Conservation (phyloP, 2,888 invertebrate genomes). For the Lamellibrachia columna region DNA sequence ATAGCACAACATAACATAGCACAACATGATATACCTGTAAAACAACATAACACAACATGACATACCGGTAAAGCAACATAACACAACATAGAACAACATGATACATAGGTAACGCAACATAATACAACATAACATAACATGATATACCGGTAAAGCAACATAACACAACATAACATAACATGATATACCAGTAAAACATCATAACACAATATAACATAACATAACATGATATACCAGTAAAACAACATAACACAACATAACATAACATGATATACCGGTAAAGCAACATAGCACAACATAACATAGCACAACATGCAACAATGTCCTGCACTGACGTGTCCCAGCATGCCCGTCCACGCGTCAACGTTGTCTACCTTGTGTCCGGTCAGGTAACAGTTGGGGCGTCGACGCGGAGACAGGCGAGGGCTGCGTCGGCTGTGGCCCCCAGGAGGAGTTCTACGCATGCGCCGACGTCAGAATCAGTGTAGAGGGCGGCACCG, state of each 20-base stretch:
- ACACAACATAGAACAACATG: background rate
- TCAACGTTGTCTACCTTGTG: background rate
- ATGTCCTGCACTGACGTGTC: background rate
- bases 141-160: too few relatives aligned
- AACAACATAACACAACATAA: too few relatives aligned
- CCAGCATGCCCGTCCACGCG: background rate
- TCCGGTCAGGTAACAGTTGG: constrained; percentile 29
- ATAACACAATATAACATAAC: too few relatives aligned
- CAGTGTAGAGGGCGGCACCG: background rate
- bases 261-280: too few relatives aligned
- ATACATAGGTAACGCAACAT: background rate
- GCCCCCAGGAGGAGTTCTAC: constrained; percentile 25
- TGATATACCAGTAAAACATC: background rate
- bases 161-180: background rate
- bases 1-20: too few relatives aligned
- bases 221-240: too few relatives aligned
- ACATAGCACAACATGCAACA: too few relatives aligned
- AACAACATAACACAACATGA: background rate
- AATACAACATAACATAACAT: background rate
- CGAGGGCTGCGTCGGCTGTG: constrained; percentile 22
- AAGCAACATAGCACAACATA: too few relatives aligned
- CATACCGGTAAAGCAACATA: too few relatives aligned
- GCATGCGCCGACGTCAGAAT: constrained; percentile 24
- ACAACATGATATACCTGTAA: background rate
- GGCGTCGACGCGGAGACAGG: background rate